These are phyloP conservation scores for Drosophila pandora DNA, from an alignment of 1,140 invertebrate genomes.

Conservation along the genomic window DNA sequence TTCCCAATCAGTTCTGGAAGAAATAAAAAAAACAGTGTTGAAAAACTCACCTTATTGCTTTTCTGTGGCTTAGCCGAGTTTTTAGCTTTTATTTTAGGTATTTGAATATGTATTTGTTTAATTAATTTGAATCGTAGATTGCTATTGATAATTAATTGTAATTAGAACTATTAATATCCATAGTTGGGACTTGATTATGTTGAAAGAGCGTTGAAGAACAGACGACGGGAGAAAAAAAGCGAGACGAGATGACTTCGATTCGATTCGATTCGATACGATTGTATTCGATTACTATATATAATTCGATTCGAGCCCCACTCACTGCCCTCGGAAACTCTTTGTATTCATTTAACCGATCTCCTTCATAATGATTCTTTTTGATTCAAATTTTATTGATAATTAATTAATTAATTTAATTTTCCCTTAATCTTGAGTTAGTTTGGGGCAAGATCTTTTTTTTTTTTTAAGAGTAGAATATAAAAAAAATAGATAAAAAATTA, in stretches of 20 bases:
- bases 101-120: conserved; percentile 22
- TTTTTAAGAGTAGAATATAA: background rate
- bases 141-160: conserved; percentile 46
- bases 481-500: conserved; percentile 36
- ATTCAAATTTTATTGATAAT: background rate
- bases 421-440: conserved; percentile 37
- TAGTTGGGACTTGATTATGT: conserved; percentile 22
- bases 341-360: conserved; percentile 38
- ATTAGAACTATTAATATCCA: conserved; percentile 39
- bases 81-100: conserved; percentile 29
- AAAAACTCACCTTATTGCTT: conserved; percentile 53
- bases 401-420: background rate
- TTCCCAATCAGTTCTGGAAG: too few relatives aligned
- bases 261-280: background rate
- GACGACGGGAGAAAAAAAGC: conserved; percentile 10
- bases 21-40: background rate
- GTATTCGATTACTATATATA: background rate
- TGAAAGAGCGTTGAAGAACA: conserved; percentile 22
- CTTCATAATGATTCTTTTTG: conserved; percentile 3
- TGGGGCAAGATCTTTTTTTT: conserved; percentile 33
- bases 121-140: conserved; percentile 36
- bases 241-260: conserved; percentile 1
- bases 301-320: conserved; percentile 5
- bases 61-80: conserved; percentile 31
- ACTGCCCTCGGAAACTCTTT: conserved; percentile 30